Conservation (phyloP, 2,113 vertebrate genomes). For the Oxyruncus cristatus region DNA sequence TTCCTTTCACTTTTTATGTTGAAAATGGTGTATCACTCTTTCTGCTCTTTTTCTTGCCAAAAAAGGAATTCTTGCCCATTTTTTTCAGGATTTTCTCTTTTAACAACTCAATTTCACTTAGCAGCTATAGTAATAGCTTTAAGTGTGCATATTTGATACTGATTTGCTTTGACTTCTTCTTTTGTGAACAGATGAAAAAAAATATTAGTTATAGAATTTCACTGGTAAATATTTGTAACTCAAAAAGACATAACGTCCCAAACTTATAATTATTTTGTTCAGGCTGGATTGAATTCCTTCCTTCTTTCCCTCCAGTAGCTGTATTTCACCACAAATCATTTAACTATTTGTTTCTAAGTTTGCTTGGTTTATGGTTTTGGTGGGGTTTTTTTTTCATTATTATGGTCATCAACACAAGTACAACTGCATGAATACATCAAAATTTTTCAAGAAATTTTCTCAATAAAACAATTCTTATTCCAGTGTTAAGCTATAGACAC, state of each 20-base stretch:
- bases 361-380: background rate
- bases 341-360: background rate
- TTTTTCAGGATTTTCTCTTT: constrained; percentile 23
- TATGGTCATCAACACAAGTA: background rate
- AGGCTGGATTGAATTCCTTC: background rate
- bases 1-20: constrained; percentile 58
- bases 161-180: background rate
- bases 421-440: background rate
- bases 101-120: constrained; percentile 50
- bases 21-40: constrained; percentile 41
- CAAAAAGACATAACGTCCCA: background rate
- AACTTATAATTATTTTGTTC: constrained; percentile 41
- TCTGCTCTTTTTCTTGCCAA: constrained; percentile 30
- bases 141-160: background rate
- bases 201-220: background rate
- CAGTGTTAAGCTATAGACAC: accelerated
- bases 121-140: background rate
- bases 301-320: background rate
- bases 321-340: background rate
- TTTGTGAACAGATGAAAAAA: background rate
- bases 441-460: background rate
- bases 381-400: background rate
- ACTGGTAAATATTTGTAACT: constrained; percentile 8
- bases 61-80: constrained; percentile 48
- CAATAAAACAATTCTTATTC: background rate